A percentile compares a stretch with the other conserved stretches of the same genome.
Conservation (phyloP, 2,797 vertebrate species). For the Sternotherus odoratus region DNA sequence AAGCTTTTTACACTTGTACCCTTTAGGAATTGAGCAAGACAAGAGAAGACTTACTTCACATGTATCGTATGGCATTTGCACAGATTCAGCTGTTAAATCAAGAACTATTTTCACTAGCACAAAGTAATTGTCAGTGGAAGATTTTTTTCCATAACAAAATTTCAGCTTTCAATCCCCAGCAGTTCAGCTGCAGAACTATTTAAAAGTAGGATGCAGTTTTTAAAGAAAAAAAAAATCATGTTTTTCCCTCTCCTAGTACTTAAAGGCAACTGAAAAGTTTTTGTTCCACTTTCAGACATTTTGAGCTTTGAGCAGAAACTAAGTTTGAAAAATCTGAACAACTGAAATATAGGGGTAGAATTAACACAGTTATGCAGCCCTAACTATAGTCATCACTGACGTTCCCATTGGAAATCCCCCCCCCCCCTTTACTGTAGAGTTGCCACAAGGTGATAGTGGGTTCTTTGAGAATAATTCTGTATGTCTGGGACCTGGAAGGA, state of each 20-base stretch:
- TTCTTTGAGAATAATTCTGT: not conserved
- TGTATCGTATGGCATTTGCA: not conserved
- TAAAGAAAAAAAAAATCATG: not conserved
- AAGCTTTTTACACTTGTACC: not conserved
- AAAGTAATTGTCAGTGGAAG: not conserved
- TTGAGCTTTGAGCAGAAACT: not conserved
- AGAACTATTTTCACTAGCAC: not conserved
- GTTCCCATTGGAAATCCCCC: too few relatives aligned
- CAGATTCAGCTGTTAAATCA: not conserved
- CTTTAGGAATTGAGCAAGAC: not conserved
- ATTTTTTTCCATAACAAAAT: accelerated
- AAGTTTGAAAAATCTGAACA: not conserved
- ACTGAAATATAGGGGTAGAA: not conserved
- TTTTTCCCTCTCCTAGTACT: not conserved
- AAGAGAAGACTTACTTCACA: not conserved
- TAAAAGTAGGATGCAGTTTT: not conserved
- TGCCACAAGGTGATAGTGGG: not conserved
- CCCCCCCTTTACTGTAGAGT: not conserved
- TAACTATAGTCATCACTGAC: not conserved
- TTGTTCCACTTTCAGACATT: not conserved
- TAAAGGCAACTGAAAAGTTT: not conserved
- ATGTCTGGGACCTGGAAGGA: not conserved
- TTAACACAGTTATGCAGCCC: not conserved
- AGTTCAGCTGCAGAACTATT: not conserved
- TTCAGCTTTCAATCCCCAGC: not conserved